Base-by-base conservation (phyloP, 2,113 vertebrate species). In the Coracopsis vasa region DNA sequence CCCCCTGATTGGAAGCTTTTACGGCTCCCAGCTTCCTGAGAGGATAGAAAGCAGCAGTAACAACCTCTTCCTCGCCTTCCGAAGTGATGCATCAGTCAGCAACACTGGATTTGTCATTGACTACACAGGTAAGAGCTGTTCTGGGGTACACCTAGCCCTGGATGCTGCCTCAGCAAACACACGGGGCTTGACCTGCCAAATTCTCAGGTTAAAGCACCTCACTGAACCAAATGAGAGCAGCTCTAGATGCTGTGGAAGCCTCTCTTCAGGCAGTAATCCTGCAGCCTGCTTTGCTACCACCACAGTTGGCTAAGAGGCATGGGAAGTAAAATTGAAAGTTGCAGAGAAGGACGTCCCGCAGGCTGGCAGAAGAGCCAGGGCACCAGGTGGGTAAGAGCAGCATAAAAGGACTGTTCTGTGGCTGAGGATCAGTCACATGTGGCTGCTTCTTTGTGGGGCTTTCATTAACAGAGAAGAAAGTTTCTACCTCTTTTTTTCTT, bases 31-130 rank as follows among this genome's bases (percentile, higher is more conserved):
- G 61, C 97, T 99, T 18, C 99, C 99, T 0, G 97, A 98, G 71
- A 98, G 98, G 83, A 99, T 99, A 1, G 99, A 99, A 96, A 99
- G 99, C 98, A 99, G 99, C 97, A 99, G 99, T 96, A 99, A 99
- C 97, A 99, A 95, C 4, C 98, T 99, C n/a, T 99, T 99, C 98
- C 97, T 99, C 16, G 99, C 99, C 10, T 99, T 99, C 97, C 99
- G 99, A 33, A 99, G 99, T 1, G 99, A 99, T 1, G 99, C 99
- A 0, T 99, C 99, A 0, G 99, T 99, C 96, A 99, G 99, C 98
- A 99, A 99, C 83, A 98, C 98, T 0, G 99, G 99, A 72, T 99
- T 99, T 24, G 98, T 99, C 84, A 98, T 99, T 31, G 98, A 99
- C 93, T 99, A 99, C 98, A 99, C 98, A 94, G 99, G 99, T 99